phyloP scores from a whole-genome alignment of 2,113 vertebrate species.

The Ctenodactylus gundi region DNA sequence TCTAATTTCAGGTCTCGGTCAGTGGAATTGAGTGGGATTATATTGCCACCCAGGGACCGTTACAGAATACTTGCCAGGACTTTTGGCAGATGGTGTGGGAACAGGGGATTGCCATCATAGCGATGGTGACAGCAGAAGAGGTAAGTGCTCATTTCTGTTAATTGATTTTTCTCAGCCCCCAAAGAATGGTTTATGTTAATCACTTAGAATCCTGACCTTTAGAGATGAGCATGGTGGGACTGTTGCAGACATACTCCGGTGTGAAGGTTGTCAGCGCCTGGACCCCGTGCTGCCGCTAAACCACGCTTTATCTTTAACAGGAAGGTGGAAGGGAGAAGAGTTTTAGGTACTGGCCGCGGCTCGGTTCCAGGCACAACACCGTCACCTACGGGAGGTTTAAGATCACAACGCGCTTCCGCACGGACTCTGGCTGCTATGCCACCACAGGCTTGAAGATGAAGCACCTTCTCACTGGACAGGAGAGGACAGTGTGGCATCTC shows the following conservation, averaged over 20 bases:
- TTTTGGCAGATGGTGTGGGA: conserved; percentile 99
- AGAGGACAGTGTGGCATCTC: conserved; percentile 97
- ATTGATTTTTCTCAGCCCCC: neutral
- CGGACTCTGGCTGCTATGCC: conserved; percentile 97
- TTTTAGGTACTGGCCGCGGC: conserved; percentile 97
- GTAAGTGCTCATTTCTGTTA: conserved; percentile 76
- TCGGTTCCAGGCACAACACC: conserved; percentile 96
- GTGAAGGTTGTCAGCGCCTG: accelerated
- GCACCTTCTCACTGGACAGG: conserved; percentile 95
- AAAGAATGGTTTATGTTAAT: neutral
- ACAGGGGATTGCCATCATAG: conserved; percentile 95
- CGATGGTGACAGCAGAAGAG: conserved; percentile 98
- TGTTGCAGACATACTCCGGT: accelerated
- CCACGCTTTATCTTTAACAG: conserved; percentile 78
- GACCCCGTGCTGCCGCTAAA: neutral
- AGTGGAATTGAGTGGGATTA: conserved; percentile 96
- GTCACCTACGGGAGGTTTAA: conserved; percentile 96
- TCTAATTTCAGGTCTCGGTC: conserved; percentile 86
- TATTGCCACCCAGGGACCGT: conserved; percentile 94
- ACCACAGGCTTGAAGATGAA: conserved; percentile 97
- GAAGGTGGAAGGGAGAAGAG: conserved; percentile 97
- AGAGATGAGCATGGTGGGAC: neutral
- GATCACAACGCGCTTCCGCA: conserved; percentile 97
- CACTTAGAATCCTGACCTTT: neutral
- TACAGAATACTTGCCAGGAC: conserved; percentile 95